Conservation (phyloP, 2,888 invertebrate genomes). For the Himalopsyche kuldschensis region DNA sequence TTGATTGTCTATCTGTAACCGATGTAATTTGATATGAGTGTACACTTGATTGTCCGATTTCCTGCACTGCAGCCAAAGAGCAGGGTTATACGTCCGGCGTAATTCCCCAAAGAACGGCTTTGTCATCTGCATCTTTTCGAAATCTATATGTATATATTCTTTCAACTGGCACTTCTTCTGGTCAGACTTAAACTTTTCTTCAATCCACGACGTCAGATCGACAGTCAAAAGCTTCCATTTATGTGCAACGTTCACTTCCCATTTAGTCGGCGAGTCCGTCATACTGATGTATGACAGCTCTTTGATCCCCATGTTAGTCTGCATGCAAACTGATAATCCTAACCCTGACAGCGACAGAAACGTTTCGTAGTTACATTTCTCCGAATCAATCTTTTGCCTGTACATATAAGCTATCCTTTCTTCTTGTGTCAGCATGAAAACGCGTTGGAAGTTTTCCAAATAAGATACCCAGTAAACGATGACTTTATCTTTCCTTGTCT, state of each 20-base stretch:
- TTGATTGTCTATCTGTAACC: slow-evolving; percentile 76
- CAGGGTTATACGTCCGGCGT: slow-evolving; percentile 72
- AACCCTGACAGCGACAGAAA: slow-evolving; percentile 70
- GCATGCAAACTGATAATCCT: slow-evolving; percentile 63
- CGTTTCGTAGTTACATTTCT: slow-evolving; percentile 68
- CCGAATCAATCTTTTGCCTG: slow-evolving; percentile 63
- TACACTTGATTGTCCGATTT: slow-evolving; percentile 70
- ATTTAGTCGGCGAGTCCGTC: slow-evolving; percentile 70
- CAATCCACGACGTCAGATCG: slow-evolving; percentile 79
- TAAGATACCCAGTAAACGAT: slow-evolving; percentile 81
- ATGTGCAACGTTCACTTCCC: slow-evolving; percentile 80
- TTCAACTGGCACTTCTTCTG: slow-evolving; percentile 73
- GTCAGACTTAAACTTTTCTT: slow-evolving; percentile 73
- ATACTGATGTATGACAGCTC: slow-evolving; percentile 72
- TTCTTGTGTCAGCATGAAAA: slow-evolving; percentile 75
- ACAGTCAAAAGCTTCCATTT: slow-evolving; percentile 78
- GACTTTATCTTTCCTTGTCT: slow-evolving; percentile 74
- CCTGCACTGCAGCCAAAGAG: slow-evolving; percentile 72
- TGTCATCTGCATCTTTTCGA: slow-evolving; percentile 84
- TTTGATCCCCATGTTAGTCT: slow-evolving; percentile 50
- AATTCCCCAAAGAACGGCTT: slow-evolving; percentile 83
- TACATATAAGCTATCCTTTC: slow-evolving; percentile 68
- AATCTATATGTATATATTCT: slow-evolving; percentile 78
- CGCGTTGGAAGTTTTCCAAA: slow-evolving; percentile 73
- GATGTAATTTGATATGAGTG: slow-evolving; percentile 68